These are phyloP conservation scores for Quiscalus mexicanus DNA, from an alignment of 2,113 vertebrate genomes.

Conservation along the genomic window DNA sequence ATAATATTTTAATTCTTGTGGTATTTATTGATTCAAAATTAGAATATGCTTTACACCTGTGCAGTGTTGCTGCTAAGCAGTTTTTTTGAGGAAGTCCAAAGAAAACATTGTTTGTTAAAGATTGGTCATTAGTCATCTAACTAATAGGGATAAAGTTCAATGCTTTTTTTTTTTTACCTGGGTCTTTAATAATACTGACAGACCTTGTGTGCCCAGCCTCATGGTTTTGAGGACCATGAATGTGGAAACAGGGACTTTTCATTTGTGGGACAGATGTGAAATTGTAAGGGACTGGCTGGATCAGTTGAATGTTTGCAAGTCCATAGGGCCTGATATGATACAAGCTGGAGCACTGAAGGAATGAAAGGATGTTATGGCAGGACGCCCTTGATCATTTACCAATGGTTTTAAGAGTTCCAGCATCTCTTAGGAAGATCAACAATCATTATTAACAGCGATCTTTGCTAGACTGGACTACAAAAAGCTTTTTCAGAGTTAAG, in stretches of 20 bases:
- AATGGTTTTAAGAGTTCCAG: background rate
- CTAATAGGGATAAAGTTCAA: background rate
- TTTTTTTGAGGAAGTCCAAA: background rate
- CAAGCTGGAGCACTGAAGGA: background rate
- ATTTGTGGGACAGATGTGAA: background rate
- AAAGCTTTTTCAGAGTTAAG: background rate
- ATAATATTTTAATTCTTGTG: background rate
- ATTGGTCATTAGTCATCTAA: background rate
- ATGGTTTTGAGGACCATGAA: accelerated
- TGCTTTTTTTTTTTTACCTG: background rate
- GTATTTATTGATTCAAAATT: background rate
- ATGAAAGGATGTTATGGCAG: background rate
- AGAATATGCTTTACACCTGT: background rate
- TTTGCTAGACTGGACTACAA: background rate
- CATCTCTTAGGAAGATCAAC: background rate
- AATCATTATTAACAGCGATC: background rate
- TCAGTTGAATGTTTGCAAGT: background rate
- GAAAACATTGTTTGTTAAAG: background rate
- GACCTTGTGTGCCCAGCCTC: background rate
- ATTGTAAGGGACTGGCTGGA: background rate
- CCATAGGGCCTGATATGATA: background rate
- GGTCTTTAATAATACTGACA: background rate
- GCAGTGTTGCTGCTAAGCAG: background rate
- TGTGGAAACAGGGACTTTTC: background rate
- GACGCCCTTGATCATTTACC: background rate